Evolutionary conservation across 2,888 invertebrate species (phyloP).

Genomic region (Drosophila borborema): DNA sequence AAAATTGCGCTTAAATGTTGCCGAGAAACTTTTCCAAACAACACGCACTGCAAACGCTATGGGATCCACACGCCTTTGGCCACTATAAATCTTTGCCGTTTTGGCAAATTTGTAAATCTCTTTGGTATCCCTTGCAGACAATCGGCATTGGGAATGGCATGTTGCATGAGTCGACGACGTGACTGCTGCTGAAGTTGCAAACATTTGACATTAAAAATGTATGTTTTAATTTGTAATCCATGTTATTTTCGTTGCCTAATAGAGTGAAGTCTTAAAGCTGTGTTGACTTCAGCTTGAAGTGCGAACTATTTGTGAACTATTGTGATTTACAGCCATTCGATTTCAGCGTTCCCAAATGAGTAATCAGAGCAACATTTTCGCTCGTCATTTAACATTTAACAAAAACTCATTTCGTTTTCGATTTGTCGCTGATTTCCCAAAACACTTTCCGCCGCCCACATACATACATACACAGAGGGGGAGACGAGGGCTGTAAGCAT

Average conservation of each 20-base stretch:
- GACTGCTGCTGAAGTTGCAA: slow-evolving; percentile 42
- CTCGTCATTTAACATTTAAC: slow-evolving; percentile 35
- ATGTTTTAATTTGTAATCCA: slow-evolving; percentile 46
- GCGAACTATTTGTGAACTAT: slow-evolving; percentile 6
- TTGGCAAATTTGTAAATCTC: slow-evolving; percentile 65
- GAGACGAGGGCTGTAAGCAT: slow-evolving; percentile 15
- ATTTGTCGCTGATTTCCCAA: slow-evolving; percentile 76
- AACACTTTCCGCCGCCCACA: slow-evolving; percentile 49
- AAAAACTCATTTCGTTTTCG: slow-evolving; percentile 68
- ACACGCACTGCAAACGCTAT: slow-evolving; percentile 48
- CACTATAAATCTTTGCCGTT: slow-evolving; percentile 66
- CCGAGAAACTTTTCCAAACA: slow-evolving; percentile 43
- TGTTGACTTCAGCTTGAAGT: background rate
- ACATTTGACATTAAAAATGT: slow-evolving; percentile 53
- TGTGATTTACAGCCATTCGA: slow-evolving; percentile 4
- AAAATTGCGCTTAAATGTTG: slow-evolving; percentile 37
- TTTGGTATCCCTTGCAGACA: slow-evolving; percentile 27
- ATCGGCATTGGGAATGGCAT: slow-evolving; percentile 10
- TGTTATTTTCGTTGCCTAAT: slow-evolving; percentile 5
- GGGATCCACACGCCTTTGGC: slow-evolving; percentile 21
- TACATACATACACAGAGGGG: slow-evolving; percentile 10
- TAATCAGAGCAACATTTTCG: slow-evolving; percentile 52
- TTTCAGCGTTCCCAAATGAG: slow-evolving; percentile 65
- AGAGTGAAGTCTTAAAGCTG: slow-evolving; percentile 1
- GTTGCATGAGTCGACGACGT: slow-evolving; percentile 30